Evolutionary conservation across 2,888 invertebrate genomes (phyloP).

Genomic region (Ichneumoninae sp.): DNA sequence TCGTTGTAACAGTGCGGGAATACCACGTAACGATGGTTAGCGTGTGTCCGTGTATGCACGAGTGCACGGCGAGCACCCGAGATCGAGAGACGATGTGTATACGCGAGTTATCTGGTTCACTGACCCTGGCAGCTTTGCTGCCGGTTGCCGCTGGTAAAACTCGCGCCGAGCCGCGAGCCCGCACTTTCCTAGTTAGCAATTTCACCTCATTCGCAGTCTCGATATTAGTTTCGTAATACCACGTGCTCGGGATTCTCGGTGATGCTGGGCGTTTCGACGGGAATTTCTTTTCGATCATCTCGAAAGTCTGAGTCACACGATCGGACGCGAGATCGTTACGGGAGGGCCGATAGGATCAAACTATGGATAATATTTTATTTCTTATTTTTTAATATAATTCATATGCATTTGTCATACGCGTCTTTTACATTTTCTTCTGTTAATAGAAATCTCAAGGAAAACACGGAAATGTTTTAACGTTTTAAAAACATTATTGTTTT

Average conservation of each 20-base stretch:
- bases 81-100: slow-evolving; percentile 60
- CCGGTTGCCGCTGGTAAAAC: slow-evolving; percentile 22
- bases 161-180: slow-evolving; percentile 23
- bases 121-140: slow-evolving; percentile 66
- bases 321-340: not conserved
- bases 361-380: slow-evolving; percentile 12
- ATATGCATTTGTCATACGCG: too few species aligned
- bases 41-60: slow-evolving; percentile 10
- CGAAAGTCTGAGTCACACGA: slow-evolving; percentile 3
- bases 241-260: slow-evolving; percentile 46
- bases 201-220: slow-evolving; percentile 62
- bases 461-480: too few species aligned
- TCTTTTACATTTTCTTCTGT: too few species aligned
- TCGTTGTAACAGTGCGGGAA: slow-evolving; percentile 25
- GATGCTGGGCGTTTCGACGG: slow-evolving; percentile 14
- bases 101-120: slow-evolving; percentile 70
- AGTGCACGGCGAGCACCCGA: slow-evolving; percentile 45
- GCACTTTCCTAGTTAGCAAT: slow-evolving; percentile 63
- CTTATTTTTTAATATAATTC: not conserved
- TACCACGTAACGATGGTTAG: slow-evolving; percentile 21
- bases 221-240: slow-evolving; percentile 60
- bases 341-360: not conserved
- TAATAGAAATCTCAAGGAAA: too few species aligned
- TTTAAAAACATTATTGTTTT: not conserved
- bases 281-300: slow-evolving; percentile 22